Percentiles rank a stretch among this genome's conserved stretches.
These are phyloP conservation scores for Lagopus leucura DNA, from an alignment of 2,113 vertebrate species.

Conservation along the genomic window DNA sequence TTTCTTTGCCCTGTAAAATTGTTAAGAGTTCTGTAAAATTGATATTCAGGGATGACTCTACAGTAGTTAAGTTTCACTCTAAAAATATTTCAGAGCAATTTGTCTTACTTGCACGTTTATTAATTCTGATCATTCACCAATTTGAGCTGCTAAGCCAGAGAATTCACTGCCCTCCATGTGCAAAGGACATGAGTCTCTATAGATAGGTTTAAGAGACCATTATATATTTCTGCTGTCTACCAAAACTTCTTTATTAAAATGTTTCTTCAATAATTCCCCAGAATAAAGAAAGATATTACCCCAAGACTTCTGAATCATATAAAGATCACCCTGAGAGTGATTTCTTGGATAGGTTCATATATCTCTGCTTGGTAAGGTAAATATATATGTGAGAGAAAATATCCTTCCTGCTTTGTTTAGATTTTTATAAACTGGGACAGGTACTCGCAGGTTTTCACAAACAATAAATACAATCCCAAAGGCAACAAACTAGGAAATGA, in stretches of 20 bases:
- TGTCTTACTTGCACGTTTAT: constrained; percentile 57
- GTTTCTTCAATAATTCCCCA: background rate
- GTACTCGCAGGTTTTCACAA: background rate
- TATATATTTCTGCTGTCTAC: background rate
- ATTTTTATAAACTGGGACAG: background rate
- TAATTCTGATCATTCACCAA: constrained; percentile 34
- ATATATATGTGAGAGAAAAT: background rate
- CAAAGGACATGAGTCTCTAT: background rate
- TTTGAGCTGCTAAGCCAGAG: constrained; percentile 5
- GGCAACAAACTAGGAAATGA: background rate
- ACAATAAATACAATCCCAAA: background rate
- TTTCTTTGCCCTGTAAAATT: constrained; percentile 33
- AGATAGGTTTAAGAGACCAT: background rate
- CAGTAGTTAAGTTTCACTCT: constrained; percentile 40
- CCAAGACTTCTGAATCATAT: background rate
- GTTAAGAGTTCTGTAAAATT: constrained; percentile 25
- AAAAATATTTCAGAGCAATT: constrained; percentile 68
- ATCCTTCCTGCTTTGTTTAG: background rate
- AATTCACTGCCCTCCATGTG: constrained; percentile 2
- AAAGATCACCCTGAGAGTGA: background rate
- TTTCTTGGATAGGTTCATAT: background rate
- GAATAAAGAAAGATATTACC: constrained; percentile 1
- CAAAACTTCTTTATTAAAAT: constrained; percentile 27
- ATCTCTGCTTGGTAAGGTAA: background rate
- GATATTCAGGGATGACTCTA: constrained; percentile 50